A percentile compares a stretch with the other conserved stretches of the same genome.
Conservation (phyloP, 2,113 vertebrate species). For the Mormyrus iriodes region DNA sequence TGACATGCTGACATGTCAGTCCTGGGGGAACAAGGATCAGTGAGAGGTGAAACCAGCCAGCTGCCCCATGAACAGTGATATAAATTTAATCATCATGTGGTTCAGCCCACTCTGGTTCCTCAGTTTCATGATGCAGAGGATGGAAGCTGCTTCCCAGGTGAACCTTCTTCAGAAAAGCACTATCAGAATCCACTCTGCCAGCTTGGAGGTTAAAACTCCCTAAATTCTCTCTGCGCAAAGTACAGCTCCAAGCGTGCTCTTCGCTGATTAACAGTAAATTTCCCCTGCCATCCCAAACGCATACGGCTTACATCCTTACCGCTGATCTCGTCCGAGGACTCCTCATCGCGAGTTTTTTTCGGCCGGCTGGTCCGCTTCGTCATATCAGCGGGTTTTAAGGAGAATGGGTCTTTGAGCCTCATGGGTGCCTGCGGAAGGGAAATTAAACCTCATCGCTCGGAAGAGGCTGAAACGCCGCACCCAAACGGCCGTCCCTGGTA, state of each 20-base stretch:
- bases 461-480: background rate
- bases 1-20: constrained; percentile 87
- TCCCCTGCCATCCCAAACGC: background rate
- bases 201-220: background rate
- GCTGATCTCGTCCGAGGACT: constrained; percentile 91
- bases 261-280: background rate
- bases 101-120: background rate
- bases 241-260: background rate
- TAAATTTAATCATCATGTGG: background rate
- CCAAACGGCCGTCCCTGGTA: background rate
- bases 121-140: background rate
- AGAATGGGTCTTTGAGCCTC: constrained; percentile 91
- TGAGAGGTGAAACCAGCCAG: background rate
- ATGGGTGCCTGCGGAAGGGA: constrained; percentile 72
- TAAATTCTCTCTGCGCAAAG: background rate
- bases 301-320: constrained; percentile 55
- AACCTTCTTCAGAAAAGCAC: background rate
- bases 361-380: constrained; percentile 82
- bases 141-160: background rate
- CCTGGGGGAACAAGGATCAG: constrained; percentile 50
- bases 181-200: background rate
- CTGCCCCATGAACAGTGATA: background rate
- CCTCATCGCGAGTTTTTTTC: constrained; percentile 79
- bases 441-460: constrained; percentile 13
- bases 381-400: constrained; percentile 73